Conservation (phyloP, 2,113 vertebrate species). For the Odocoileus hemionus region DNA sequence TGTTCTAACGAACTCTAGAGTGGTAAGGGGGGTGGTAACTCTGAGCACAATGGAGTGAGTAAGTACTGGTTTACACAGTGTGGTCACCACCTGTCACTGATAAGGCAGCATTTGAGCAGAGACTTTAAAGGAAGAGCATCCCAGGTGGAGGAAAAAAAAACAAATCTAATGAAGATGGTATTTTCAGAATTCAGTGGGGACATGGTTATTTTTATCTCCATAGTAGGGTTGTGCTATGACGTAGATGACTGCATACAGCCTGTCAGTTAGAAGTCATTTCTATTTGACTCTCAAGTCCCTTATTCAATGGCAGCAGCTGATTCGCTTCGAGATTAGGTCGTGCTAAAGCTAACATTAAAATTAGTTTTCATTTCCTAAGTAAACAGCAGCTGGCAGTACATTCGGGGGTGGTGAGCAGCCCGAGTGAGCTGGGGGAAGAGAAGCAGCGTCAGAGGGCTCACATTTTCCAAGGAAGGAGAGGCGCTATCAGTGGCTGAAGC, state of each 20-base stretch:
- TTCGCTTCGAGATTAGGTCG: not conserved
- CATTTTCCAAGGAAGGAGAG: not conserved
- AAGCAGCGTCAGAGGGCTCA: no score
- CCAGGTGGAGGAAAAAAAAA: not conserved
- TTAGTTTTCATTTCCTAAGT: slow-evolving; percentile 2
- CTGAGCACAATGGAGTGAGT: no score
- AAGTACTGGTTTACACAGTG: not conserved
- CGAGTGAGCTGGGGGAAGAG: not conserved
- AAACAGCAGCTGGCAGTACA: not conserved
- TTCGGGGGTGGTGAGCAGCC: not conserved
- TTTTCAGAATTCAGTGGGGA: not conserved
- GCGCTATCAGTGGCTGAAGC: rapidly evolving
- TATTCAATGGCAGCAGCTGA: not conserved
- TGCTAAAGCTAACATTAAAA: not conserved
- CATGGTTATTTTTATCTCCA: not conserved
- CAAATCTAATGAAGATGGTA: not conserved
- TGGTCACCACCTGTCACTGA: not conserved
- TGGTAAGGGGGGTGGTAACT: not conserved
- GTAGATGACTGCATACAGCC: not conserved
- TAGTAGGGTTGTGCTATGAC: not conserved
- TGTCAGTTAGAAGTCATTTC: not conserved
- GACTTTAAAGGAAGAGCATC: not conserved
- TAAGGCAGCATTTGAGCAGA: not conserved
- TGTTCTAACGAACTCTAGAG: not conserved
- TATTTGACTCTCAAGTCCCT: not conserved